A percentile compares a stretch with the other conserved stretches of the same genome.
These are phyloP conservation scores for Amphilophus citrinellus DNA, from an alignment of 2,113 vertebrate species.

Conservation along the genomic window DNA sequence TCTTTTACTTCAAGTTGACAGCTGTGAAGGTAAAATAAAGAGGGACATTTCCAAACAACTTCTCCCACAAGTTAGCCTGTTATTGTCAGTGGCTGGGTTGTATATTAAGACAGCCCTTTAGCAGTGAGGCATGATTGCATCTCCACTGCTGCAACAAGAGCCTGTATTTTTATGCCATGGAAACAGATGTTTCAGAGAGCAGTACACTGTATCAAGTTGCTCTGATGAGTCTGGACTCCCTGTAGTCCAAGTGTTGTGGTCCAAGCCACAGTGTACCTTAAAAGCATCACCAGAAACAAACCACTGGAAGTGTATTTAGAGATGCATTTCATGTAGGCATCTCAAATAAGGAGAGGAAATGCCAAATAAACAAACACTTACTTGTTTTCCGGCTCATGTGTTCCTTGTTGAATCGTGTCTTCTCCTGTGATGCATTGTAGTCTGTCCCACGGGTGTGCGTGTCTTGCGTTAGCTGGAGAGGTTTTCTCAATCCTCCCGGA, in stretches of 20 bases:
- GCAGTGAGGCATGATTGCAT: conserved; percentile 67
- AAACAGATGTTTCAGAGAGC: conserved; percentile 76
- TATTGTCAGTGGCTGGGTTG: conserved; percentile 50
- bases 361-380: conserved; percentile 73
- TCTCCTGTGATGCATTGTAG: conserved; percentile 70
- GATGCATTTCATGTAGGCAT: background rate
- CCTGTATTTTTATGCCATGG: conserved; percentile 58
- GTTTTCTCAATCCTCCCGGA: conserved; percentile 68
- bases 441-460: conserved; percentile 51
- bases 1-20: background rate
- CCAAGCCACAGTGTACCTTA: conserved; percentile 8
- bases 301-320: conserved; percentile 14
- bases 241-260: conserved; percentile 36
- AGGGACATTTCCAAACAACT: conserved; percentile 51
- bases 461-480: conserved; percentile 62
- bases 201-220: conserved; percentile 56
- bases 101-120: conserved; percentile 50
- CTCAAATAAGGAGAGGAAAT: conserved; percentile 31
- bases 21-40: conserved; percentile 35
- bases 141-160: conserved; percentile 58
- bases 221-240: conserved; percentile 35
- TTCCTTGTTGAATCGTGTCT: conserved; percentile 69
- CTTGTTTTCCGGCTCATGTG: conserved; percentile 80
- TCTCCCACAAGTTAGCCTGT: conserved; percentile 51
- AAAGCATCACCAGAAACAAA: conserved; percentile 19